Evolutionary conservation across 1,140 invertebrate species (phyloP).

Genomic region (Drosophila pachea): DNA sequence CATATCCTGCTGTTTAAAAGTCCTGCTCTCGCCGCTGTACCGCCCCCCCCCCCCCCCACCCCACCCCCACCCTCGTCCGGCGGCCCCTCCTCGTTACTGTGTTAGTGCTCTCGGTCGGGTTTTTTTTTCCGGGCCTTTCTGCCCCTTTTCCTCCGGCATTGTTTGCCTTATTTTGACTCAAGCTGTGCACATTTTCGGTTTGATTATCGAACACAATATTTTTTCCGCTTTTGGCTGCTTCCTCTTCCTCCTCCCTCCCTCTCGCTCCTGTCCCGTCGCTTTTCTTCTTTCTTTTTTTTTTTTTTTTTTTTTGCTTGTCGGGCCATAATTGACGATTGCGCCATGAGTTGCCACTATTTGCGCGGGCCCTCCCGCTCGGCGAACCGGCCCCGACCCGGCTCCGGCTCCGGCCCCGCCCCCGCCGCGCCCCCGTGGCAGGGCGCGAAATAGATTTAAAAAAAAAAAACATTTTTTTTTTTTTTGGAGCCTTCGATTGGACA

Average conservation of each 20-base stretch:
- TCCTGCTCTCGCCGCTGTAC: conserved; percentile 20
- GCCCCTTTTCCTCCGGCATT: conserved; percentile 56
- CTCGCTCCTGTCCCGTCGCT: conserved; percentile 8
- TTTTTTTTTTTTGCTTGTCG: conserved; percentile 55
- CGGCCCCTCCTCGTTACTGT: background rate
- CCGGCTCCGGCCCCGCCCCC: conserved; percentile 32
- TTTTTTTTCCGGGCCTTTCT: conserved; percentile 56
- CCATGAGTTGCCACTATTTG: conserved; percentile 72
- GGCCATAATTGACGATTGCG: conserved; percentile 75
- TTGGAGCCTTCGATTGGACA: conserved; percentile 44
- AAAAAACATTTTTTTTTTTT: background rate
- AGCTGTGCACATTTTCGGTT: conserved; percentile 77
- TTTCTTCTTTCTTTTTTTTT: background rate
- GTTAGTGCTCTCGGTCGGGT: background rate
- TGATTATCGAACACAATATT: conserved; percentile 77
- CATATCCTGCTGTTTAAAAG: conserved; percentile 76
- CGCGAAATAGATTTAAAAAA: conserved; percentile 62
- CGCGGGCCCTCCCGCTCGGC: conserved; percentile 16
- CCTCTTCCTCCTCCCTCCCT: conserved; percentile 6
- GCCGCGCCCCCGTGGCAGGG: conserved; percentile 49
- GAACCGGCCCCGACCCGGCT: background rate
- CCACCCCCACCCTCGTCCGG: background rate
- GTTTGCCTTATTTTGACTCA: conserved; percentile 66
- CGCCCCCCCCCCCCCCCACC: background rate
- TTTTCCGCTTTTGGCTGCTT: conserved; percentile 66